Conservation (phyloP, 2,888 invertebrate species). For the Byasa hedistus region DNA sequence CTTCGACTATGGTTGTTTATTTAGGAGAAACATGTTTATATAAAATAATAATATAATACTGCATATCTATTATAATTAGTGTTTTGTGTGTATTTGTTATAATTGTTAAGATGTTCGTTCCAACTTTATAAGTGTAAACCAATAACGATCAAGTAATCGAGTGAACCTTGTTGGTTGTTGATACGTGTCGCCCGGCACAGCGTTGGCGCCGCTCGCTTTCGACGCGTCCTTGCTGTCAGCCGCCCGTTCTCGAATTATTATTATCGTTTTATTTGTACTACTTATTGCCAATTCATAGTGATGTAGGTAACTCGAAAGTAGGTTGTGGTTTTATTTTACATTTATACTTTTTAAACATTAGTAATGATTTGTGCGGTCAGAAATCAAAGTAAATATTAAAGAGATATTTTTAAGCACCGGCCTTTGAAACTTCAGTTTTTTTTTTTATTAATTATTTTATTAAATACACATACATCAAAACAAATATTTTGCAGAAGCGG, state of each 20-base stretch:
- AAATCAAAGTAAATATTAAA: too few species aligned
- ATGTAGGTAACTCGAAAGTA: constrained; percentile 13
- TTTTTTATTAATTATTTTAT: too few species aligned
- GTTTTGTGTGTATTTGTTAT: not conserved
- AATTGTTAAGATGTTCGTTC: constrained; percentile 18
- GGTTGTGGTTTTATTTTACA: constrained; percentile 4
- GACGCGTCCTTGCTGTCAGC: constrained; percentile 25
- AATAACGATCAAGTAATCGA: constrained; percentile 16
- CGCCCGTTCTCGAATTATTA: constrained; percentile 26
- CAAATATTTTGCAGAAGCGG: too few species aligned
- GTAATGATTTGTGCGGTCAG: not conserved
- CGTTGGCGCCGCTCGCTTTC: constrained; percentile 21
- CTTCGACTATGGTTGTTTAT: too few species aligned
- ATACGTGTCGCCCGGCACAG: constrained; percentile 15
- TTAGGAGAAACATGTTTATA: too few species aligned
- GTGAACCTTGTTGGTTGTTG: constrained; percentile 13
- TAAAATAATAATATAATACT: too few species aligned
- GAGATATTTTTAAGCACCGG: too few species aligned
- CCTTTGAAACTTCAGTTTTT: too few species aligned
- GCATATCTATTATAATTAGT: not conserved
- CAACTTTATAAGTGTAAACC: constrained; percentile 7
- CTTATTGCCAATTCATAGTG: constrained; percentile 15
- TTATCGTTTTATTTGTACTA: constrained; percentile 26
- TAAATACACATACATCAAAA: too few species aligned
- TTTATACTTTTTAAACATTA: not conserved